These are phyloP conservation scores for Sigmodon hispidus DNA, from an alignment of 2,113 vertebrate species.

Conservation along the genomic window DNA sequence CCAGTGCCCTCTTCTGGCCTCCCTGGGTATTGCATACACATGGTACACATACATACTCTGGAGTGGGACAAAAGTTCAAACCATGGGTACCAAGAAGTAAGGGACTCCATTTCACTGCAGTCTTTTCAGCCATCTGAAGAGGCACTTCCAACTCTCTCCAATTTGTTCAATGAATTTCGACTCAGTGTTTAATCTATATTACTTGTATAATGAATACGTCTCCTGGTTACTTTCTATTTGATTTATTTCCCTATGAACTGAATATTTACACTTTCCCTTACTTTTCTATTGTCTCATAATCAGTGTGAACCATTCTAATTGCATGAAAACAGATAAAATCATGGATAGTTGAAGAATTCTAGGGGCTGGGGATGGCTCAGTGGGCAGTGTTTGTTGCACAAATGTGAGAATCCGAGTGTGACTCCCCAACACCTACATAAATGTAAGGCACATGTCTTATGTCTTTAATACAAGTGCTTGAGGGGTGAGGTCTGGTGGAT, in stretches of 20 bases:
- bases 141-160: neutral
- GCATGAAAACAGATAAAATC: neutral
- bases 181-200: constrained; percentile 13
- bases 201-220: constrained; percentile 20
- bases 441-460: neutral
- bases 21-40: neutral
- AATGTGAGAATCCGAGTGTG: neutral
- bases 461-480: neutral
- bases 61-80: neutral
- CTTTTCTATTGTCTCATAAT: constrained; percentile 3
- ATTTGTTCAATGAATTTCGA: constrained; percentile 42
- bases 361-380: neutral
- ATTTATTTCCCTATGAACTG: neutral
- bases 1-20: neutral
- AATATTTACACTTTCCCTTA: neutral
- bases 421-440: neutral
- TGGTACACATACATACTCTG: neutral
- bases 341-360: neutral
- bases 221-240: neutral
- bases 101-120: neutral
- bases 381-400: neutral
- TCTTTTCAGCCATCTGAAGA: neutral
- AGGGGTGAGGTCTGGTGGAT: neutral
- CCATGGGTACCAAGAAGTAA: neutral
- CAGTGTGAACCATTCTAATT: constrained; percentile 34